Evolutionary conservation across 2,888 invertebrate species (phyloP), one percentile per base, ranked within the genome.

Genomic region (Mactromeris polynyma): DNA sequence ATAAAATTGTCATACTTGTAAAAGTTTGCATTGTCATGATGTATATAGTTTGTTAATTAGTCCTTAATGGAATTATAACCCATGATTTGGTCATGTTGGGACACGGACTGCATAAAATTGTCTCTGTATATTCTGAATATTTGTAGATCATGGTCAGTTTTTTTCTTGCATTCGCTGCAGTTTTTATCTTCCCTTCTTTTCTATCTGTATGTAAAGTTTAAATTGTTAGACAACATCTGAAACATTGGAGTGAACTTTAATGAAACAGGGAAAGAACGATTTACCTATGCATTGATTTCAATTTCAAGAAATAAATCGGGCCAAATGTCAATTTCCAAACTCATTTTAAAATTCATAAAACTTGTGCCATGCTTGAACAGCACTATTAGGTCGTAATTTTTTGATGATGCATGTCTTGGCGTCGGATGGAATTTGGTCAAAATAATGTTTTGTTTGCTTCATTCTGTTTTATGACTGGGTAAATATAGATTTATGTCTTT

Each of bases 361-460:
- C n/a, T 26, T 26, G 26, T 64, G 58, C 26, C 9, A 26, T 21
- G 26, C n/a, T n/a, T 64, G 7, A 26, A 21, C 7, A 73, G 7
- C 19, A 36, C 4, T 33, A 11, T 33, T 14, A 36, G 36, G 19
- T 33, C 73, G 36, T 73, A 33, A 33, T 73, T 36, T 73, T 36
- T 73, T 11, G 73, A 36, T 33, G 14, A 73, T 73, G 73, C 9
- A 82, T 9, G 36, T 36, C 64, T 42, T 82, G 82, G 69, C 82
- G 69, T 82, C 82, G 9, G 38, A 26, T 69, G 82, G 82, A 82
- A 69, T 69, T 64, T 82, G 42, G 64, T 69, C 42, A 82, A 42
- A 82, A 82, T 82, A 64, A 82, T 82, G 17, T 82, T 82, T 33
- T 82, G 82, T 82, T 82, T 82, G 42, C 82, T 17, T 42, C n/a